Evolutionary conservation across 2,888 invertebrate species (phyloP).

Genomic region (Pemphredon lugubris): DNA sequence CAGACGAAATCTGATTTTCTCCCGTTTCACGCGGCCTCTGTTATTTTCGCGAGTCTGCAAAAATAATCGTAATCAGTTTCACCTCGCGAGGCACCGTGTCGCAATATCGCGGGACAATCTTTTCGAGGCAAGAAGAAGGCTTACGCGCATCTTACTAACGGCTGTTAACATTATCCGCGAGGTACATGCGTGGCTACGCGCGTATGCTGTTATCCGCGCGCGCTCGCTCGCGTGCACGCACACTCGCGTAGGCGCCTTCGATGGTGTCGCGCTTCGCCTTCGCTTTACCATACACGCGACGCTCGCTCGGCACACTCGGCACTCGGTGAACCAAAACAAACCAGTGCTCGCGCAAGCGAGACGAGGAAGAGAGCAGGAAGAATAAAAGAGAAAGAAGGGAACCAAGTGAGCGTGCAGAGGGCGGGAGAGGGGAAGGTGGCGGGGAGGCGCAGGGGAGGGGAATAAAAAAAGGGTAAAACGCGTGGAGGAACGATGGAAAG

Average conservation of each 20-base stretch:
- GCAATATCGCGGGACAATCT: background rate
- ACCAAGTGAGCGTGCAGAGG: too few relatives aligned
- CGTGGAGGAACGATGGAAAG: slow-evolving; percentile 8
- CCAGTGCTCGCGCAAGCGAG: slow-evolving; percentile 54
- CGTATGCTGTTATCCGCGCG: slow-evolving; percentile 20
- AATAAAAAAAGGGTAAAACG: slow-evolving; percentile 6
- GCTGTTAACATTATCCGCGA: slow-evolving; percentile 56
- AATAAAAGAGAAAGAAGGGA: slow-evolving; percentile 18
- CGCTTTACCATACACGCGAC: slow-evolving; percentile 55
- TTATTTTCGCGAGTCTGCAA: background rate
- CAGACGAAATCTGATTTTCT: too few relatives aligned
- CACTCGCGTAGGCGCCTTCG: slow-evolving; percentile 37
- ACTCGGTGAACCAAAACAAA: slow-evolving; percentile 70
- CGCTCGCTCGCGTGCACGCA: slow-evolving; percentile 11
- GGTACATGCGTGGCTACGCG: slow-evolving; percentile 32
- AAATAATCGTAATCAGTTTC: background rate
- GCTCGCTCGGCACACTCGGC: slow-evolving; percentile 54
- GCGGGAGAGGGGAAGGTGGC: background rate
- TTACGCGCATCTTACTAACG: slow-evolving; percentile 48
- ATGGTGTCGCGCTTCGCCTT: slow-evolving; percentile 63
- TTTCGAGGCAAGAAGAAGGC: background rate
- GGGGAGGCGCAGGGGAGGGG: background rate
- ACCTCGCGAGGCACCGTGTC: background rate
- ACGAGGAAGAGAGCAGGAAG: slow-evolving; percentile 44
- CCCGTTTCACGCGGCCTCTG: too few relatives aligned